Base-by-base conservation (phyloP, 2,113 vertebrate genomes). In the Rhynchomys soricoides region DNA sequence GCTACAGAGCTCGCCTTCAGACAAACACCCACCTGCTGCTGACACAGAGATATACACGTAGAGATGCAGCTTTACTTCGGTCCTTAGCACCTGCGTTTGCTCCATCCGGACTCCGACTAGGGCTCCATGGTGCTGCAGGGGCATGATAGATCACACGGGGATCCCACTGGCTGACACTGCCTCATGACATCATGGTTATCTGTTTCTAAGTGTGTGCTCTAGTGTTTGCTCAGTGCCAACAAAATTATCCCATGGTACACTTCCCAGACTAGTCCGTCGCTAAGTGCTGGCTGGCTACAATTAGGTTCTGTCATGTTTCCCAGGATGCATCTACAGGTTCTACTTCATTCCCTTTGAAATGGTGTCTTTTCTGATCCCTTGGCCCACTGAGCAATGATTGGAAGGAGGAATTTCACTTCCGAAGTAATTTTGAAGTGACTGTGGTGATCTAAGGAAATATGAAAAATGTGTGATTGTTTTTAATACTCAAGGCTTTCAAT, bases 241-340 rank as follows among this genome's bases (percentile, higher is more conserved):
- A 1, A 22, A 68, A 62, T 21, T 4, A 19, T 50, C 83, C 52
- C 43, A 37, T 57, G 85, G 37, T 70, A 75, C 66, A 7, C 62
- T 57, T 55, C 66, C 62, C 86, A 50, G 52, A 48, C 2, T 16
- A 29, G 70, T 62, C 62, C 89, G 66, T 62, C 26, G 40, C 59
- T 24, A 59, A 73, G 75, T 45, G 24, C 21, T 13, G 29, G 24
- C 15, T 37, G 48, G n/a, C 55, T 64, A 26, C 43, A 83, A 57
- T 77, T 83, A 87, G 59, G 68, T 52, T 75, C 45, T 90, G 83
- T 89, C 71, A 26, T 59, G 62, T 85, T 96, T 93, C 57, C 50
- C 57, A 79, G 45, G 62, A 93, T 86, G 29, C n/a, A 55, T 57
- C 13, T 12, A 62, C 85, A 89, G 66, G 34, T 79, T 90, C 48